Evolutionary conservation across 2,888 invertebrate genomes (phyloP), one percentile per base, ranked within the genome.

Genomic region (Dimorphilus gyrociliatus): DNA sequence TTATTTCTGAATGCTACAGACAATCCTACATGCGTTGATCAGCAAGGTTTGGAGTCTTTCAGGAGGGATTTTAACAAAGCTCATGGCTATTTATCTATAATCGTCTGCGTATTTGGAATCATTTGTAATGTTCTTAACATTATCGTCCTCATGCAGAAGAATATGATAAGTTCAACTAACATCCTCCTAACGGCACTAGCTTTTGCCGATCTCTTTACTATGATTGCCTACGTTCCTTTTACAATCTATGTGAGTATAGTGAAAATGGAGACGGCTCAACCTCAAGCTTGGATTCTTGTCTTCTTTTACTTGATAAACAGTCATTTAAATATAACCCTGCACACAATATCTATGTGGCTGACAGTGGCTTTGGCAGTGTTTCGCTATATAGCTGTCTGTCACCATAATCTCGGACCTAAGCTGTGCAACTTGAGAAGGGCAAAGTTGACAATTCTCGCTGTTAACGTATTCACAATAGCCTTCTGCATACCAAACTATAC

Each of bases 281-380:
- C 50, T 1, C 30, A 46, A 23, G 53, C 51, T 19, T 56, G 58
- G 59, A 51, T 56, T 40, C 46, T 53, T 29, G 42, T 41, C 19
- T 29, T 42, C 29, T 48, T 59, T 36, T 47, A 56, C 24, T 32
- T 50, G 16, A 41, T 54, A 25, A 51, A 55, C 41, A 55, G 50
- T 33, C 43, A 50, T 25, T 55, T 55, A 35, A 52, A 54, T 30
- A 54, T 59, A 25, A 58, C 55, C 1, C 51, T 51, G 33, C 82
- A 82, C 63, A 86, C 86, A 8, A 81, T 86, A 45, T 82, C 86
- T 2, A 88, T 86, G 50, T 86, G 82, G 74, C 65, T 90, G 44
- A 90, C 90, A 0, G 79, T 90, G 2, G 79, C 82, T 1, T 63
- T 92, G 41, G 90, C 90, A 0, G 77, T 90, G 6, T 90, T 88